These are phyloP conservation scores for Nezara viridula DNA, from an alignment of 2,888 invertebrate genomes.

Conservation along the genomic window DNA sequence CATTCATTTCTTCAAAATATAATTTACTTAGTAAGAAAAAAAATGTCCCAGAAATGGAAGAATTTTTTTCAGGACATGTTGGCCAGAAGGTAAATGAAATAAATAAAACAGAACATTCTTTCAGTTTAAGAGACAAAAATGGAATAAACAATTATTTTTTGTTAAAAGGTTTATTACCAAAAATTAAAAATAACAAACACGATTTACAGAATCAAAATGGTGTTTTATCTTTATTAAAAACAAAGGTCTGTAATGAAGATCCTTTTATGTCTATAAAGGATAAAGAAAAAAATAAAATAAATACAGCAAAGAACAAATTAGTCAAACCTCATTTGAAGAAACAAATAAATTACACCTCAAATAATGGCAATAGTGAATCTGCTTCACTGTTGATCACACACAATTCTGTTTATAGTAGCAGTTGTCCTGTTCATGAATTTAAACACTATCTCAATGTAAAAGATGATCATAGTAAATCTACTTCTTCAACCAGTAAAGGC, in stretches of 20 bases:
- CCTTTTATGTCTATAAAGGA: slow-evolving; percentile 29
- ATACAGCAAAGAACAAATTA: background rate
- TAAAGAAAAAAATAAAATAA: background rate
- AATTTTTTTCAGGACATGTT: background rate
- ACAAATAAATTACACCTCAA: background rate
- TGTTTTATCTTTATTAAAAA: slow-evolving; percentile 12
- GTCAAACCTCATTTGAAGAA: background rate
- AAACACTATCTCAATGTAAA: background rate
- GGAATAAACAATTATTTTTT: slow-evolving; percentile 43
- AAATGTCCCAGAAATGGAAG: background rate
- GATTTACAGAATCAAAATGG: background rate
- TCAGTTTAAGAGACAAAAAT: slow-evolving; percentile 34
- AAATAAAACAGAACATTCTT: slow-evolving; percentile 42
- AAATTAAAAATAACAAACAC: background rate
- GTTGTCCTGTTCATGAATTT: background rate
- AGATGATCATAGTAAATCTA: background rate
- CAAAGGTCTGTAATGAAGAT: slow-evolving; percentile 11
- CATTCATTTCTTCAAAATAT: background rate
- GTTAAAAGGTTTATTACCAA: slow-evolving; percentile 32
- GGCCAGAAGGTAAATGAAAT: slow-evolving; percentile 7
- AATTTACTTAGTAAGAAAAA: background rate
- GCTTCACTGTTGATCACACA: background rate
- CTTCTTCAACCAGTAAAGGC: background rate
- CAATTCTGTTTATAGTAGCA: background rate
- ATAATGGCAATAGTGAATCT: background rate